These are phyloP conservation scores for Xyliphius kryptos DNA, from an alignment of 2,113 vertebrate species.

Conservation along the genomic window DNA sequence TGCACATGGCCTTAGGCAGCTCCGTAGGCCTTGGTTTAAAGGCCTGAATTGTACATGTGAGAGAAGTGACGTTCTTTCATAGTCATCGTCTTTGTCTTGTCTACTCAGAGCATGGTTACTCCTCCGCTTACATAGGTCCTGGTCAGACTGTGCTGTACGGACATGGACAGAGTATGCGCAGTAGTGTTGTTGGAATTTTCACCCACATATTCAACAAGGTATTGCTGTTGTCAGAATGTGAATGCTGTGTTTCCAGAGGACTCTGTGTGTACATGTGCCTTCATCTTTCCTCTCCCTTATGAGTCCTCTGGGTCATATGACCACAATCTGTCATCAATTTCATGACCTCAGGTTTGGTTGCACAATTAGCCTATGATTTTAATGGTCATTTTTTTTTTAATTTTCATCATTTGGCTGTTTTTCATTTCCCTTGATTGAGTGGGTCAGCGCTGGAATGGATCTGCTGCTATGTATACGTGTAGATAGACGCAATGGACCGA, in stretches of 20 bases:
- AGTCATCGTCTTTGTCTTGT: too few relatives aligned
- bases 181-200: conserved; percentile 51
- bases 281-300: conserved; percentile 8
- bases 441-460: conserved; percentile 49
- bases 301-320: conserved; percentile 21
- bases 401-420: too few relatives aligned
- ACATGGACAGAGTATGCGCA: conserved; percentile 23
- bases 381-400: background rate
- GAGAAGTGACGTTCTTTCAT: conserved; percentile 33
- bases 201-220: background rate
- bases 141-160: background rate
- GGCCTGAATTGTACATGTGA: conserved; percentile 55
- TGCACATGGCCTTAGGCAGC: conserved; percentile 86
- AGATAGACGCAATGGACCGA: conserved; percentile 50
- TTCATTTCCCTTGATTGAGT: too few relatives aligned
- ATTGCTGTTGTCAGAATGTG: too few relatives aligned
- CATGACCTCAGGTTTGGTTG: conserved; percentile 6
- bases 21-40: conserved; percentile 63
- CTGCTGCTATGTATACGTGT: conserved; percentile 50
- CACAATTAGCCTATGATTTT: too few relatives aligned
- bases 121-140: conserved; percentile 31
- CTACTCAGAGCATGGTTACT: conserved; percentile 32
- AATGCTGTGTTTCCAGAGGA: too few relatives aligned
- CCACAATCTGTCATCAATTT: conserved; percentile 15
- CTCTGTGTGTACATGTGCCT: conserved; percentile 30